These are phyloP conservation scores for Drosophila neoperkinsi DNA, from an alignment of 2,888 invertebrate species.

Conservation along the genomic window DNA sequence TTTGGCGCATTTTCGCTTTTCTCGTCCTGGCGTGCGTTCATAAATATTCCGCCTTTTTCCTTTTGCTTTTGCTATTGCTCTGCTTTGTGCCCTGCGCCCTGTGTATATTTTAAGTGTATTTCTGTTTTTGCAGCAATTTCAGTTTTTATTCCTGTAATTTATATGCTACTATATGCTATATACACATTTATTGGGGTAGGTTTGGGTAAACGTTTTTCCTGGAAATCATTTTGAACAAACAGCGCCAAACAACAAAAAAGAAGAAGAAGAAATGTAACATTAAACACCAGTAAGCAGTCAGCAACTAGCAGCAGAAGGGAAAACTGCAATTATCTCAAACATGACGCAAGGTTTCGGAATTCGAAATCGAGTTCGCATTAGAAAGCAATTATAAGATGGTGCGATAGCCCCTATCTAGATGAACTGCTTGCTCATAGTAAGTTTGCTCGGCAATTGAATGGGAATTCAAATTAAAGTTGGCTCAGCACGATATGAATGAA, in stretches of 20 bases:
- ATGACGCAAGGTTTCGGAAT: constrained; percentile 37
- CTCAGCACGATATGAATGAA: not conserved
- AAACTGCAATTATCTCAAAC: constrained; percentile 57
- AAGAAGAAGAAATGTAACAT: not conserved
- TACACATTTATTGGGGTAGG: constrained; percentile 68
- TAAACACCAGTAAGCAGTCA: constrained; percentile 23
- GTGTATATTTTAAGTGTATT: constrained; percentile 72
- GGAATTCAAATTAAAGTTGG: not conserved
- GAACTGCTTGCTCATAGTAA: constrained; percentile 4
- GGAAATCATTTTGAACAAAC: constrained; percentile 45
- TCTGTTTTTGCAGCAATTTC: constrained; percentile 77
- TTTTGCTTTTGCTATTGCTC: constrained; percentile 22
- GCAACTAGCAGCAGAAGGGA: constrained; percentile 1
- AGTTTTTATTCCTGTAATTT: constrained; percentile 77
- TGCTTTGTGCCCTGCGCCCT: constrained; percentile 12
- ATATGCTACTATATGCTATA: constrained; percentile 58
- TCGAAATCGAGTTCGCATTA: constrained; percentile 31
- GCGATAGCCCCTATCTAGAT: constrained; percentile 31
- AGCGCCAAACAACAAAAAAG: not conserved
- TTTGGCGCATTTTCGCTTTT: constrained; percentile 74
- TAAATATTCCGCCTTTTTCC: constrained; percentile 70
- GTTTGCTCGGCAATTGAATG: not conserved
- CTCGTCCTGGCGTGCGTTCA: constrained; percentile 68
- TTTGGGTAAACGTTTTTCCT: constrained; percentile 72
- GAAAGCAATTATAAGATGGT: constrained; percentile 54